These are phyloP conservation scores for Amblyopsis hoosieri DNA, from an alignment of 2,797 vertebrate species.

Conservation along the genomic window DNA sequence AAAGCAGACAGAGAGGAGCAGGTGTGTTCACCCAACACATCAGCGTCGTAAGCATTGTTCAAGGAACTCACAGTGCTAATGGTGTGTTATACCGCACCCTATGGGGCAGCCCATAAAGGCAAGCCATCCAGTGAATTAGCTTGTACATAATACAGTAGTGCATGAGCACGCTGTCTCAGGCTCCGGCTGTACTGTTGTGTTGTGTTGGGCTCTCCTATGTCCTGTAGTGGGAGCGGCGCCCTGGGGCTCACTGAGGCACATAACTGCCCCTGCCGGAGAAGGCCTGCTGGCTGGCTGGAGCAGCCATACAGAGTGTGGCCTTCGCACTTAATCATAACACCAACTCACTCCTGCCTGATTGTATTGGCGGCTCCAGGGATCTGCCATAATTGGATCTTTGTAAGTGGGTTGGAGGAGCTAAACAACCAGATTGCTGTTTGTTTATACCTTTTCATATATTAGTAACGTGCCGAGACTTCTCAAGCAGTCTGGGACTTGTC, in stretches of 20 bases:
- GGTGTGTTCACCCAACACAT: slow-evolving; percentile 46
- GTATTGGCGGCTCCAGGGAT: slow-evolving; percentile 84
- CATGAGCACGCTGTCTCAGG: slow-evolving; percentile 53
- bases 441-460: slow-evolving; percentile 89
- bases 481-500: slow-evolving; percentile 83
- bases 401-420: slow-evolving; percentile 87
- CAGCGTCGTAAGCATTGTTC: slow-evolving; percentile 54
- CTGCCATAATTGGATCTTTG: slow-evolving; percentile 89
- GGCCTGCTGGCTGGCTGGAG: slow-evolving; percentile 68
- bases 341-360: slow-evolving; percentile 81
- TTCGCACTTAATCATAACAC: slow-evolving; percentile 84
- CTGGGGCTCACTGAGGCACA: slow-evolving; percentile 63
- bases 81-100: slow-evolving; percentile 62
- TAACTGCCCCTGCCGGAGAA: slow-evolving; percentile 66
- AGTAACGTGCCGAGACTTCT: slow-evolving; percentile 85
- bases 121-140: slow-evolving; percentile 67
- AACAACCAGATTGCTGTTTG: slow-evolving; percentile 89
- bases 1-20: slow-evolving; percentile 39
- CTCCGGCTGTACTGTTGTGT: slow-evolving; percentile 31
- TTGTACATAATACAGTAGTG: slow-evolving; percentile 54
- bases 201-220: slow-evolving; percentile 49
- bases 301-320: slow-evolving; percentile 76
- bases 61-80: slow-evolving; percentile 69
- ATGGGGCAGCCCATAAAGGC: slow-evolving; percentile 58
- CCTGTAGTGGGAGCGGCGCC: slow-evolving; percentile 55